Percentiles rank a stretch among this genome's conserved stretches.
Conservation (phyloP, 2,888 invertebrate species). For the Laothoe populi region DNA sequence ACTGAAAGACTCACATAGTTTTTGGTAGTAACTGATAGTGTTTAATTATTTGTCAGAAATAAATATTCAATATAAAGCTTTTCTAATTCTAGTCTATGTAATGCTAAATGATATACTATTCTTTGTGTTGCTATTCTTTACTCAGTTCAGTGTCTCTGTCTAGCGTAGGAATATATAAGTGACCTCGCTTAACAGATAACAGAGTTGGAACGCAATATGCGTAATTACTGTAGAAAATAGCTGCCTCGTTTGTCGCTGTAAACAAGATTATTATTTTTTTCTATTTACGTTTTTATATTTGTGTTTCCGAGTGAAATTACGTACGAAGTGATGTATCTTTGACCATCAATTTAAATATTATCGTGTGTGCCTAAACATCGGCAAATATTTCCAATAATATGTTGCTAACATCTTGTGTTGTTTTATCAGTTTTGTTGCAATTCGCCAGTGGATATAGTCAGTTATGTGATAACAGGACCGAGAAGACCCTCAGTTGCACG, state of each 20-base stretch:
- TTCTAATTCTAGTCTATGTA: too few species aligned
- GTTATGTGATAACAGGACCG: constrained; percentile 62
- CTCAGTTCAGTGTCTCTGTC: too few species aligned
- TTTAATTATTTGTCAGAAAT: too few species aligned
- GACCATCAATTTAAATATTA: constrained; percentile 31
- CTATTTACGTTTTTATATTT: constrained; percentile 39
- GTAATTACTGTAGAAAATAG: constrained; percentile 6
- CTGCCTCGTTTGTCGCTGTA: constrained; percentile 37
- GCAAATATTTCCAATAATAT: constrained; percentile 10
- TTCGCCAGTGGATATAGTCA: constrained; percentile 35
- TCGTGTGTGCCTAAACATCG: constrained; percentile 29
- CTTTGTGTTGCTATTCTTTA: too few species aligned
- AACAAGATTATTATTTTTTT: constrained; percentile 46
- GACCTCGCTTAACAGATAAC: too few species aligned
- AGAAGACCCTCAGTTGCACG: constrained; percentile 64
- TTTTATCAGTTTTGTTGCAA: constrained; percentile 21
- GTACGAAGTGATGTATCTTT: constrained; percentile 24
- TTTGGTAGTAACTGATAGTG: too few species aligned
- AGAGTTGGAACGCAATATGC: constrained; percentile 6
- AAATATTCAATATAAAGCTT: too few species aligned
- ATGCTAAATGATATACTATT: too few species aligned
- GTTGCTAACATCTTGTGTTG: constrained; percentile 24
- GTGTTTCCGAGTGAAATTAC: constrained; percentile 22
- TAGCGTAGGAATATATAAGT: too few species aligned
- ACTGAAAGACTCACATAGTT: too few species aligned